Evolutionary conservation across 2,113 vertebrate species (phyloP).

Genomic region (Hippocampus abdominalis): DNA sequence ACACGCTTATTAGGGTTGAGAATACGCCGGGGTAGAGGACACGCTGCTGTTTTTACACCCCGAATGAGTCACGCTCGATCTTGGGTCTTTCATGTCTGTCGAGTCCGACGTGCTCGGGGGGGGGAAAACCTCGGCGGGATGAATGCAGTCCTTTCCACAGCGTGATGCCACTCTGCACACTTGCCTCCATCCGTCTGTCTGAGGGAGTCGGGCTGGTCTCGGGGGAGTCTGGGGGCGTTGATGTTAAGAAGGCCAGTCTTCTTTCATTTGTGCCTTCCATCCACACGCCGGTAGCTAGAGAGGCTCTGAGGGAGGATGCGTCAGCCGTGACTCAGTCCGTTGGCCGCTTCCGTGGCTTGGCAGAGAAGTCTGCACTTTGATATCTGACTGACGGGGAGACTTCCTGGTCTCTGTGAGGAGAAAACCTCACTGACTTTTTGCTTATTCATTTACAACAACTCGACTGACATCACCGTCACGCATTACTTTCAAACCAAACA

Average conservation of each 20-base stretch:
- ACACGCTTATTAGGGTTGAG: constrained; percentile 3
- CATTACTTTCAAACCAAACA: background rate
- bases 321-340: background rate
- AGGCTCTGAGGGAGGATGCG: background rate
- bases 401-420: background rate
- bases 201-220: background rate
- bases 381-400: background rate
- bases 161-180: background rate
- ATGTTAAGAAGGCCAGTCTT: constrained; percentile 2
- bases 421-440: background rate
- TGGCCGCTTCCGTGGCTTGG: background rate
- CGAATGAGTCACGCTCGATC: background rate
- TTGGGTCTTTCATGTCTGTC: background rate
- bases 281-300: background rate
- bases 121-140: background rate
- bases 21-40: background rate
- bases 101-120: background rate
- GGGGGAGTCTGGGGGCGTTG: background rate
- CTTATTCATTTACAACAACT: background rate
- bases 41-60: background rate
- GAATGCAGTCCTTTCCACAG: background rate
- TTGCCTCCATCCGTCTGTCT: background rate
- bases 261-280: background rate
- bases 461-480: background rate
- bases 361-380: background rate